Evolutionary conservation across 2,113 vertebrate genomes (phyloP).

Genomic region (Anseranas semipalmata): DNA sequence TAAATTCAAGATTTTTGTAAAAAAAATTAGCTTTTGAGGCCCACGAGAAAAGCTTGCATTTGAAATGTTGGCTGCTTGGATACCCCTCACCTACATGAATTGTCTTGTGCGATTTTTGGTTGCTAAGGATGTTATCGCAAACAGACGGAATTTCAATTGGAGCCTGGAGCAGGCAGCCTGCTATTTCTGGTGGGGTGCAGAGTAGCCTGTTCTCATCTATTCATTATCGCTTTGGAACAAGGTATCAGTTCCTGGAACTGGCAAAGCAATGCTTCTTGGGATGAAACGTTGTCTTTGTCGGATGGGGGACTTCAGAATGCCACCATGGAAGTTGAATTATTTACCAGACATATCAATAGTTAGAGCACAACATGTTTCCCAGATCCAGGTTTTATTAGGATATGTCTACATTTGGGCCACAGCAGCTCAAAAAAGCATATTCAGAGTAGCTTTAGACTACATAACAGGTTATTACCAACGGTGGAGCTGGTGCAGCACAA

Average conservation of each 20-base stretch:
- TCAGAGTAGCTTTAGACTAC: not conserved
- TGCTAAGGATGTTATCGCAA: slow-evolving; percentile 59
- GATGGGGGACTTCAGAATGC: not conserved
- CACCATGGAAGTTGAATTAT: not conserved
- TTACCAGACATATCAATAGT: not conserved
- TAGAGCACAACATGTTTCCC: not conserved
- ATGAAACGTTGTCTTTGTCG: not conserved
- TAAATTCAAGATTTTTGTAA: slow-evolving; percentile 16
- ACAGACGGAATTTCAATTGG: slow-evolving; percentile 38
- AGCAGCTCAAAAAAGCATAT: not conserved
- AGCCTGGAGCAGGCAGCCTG: slow-evolving; percentile 1
- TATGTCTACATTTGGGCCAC: not conserved
- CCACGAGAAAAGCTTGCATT: slow-evolving; percentile 36
- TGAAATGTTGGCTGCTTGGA: slow-evolving; percentile 50
- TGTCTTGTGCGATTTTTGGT: slow-evolving; percentile 49
- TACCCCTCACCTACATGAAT: slow-evolving; percentile 59
- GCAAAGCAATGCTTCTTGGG: not conserved
- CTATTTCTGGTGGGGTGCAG: not conserved
- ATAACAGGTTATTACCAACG: not conserved
- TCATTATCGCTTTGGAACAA: not conserved
- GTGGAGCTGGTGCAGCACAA: not conserved
- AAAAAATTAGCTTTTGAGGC: slow-evolving; percentile 31
- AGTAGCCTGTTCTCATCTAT: not conserved
- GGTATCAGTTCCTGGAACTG: not conserved
- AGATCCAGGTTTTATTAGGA: not conserved